A percentile compares a stretch with the other conserved stretches of the same genome.
Conservation (phyloP, 2,888 invertebrate genomes). For the Amphimallon solstitiale region DNA sequence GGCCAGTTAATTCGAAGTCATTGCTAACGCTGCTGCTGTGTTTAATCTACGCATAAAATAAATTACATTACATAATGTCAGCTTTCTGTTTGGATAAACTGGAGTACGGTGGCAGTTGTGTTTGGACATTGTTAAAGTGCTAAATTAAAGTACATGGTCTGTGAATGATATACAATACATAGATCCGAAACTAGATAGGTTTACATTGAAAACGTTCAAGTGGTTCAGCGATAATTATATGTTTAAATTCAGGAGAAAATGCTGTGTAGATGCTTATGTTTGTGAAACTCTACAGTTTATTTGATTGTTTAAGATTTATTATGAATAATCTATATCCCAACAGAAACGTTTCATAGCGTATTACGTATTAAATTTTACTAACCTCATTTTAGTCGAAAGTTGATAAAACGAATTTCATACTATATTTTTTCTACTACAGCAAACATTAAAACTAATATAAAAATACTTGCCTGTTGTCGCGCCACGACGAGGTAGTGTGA, state of each 20-base stretch:
- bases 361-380: too few species aligned
- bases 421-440: too few species aligned
- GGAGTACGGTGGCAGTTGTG: not conserved
- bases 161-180: constrained; percentile 30
- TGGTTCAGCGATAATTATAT: not conserved
- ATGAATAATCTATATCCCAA: too few species aligned
- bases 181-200: constrained; percentile 1
- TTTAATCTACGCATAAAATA: constrained; percentile 27
- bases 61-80: constrained; percentile 20
- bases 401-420: too few species aligned
- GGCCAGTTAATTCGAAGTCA: constrained; percentile 38
- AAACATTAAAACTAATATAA: too few species aligned
- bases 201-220: constrained; percentile 3
- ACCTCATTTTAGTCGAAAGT: too few species aligned
- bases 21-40: constrained; percentile 9
- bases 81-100: constrained; percentile 20
- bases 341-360: too few species aligned
- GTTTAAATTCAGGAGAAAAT: constrained; percentile 2
- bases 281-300: too few species aligned
- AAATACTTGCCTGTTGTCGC: too few species aligned
- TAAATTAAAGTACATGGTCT: constrained; percentile 18
- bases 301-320: too few species aligned
- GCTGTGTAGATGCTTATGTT: not conserved
- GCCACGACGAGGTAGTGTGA: too few species aligned
- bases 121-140: constrained; percentile 5